Conservation (phyloP, 2,888 invertebrate species). For the Heliconius ismenius region DNA sequence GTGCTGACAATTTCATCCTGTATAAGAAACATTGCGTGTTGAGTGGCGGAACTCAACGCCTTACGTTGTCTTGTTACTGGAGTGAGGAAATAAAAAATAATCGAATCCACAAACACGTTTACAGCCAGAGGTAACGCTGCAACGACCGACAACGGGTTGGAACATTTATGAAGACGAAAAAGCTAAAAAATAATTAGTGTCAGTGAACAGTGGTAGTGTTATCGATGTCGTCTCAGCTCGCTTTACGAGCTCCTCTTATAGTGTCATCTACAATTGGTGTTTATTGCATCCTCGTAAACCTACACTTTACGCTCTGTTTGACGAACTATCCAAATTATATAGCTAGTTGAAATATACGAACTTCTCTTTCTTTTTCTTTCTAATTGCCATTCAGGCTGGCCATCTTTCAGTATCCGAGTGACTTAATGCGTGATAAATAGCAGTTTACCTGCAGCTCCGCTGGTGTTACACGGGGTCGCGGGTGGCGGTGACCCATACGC, state of each 20-base stretch:
- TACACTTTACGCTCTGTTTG: conserved; percentile 26
- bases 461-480: too few species aligned
- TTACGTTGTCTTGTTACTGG: background rate
- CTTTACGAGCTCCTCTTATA: conserved; percentile 45
- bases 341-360: background rate
- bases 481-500: too few species aligned
- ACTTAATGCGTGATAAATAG: too few species aligned
- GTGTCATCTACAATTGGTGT: conserved; percentile 48
- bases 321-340: conserved; percentile 19
- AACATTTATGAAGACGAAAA: background rate
- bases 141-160: background rate
- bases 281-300: conserved; percentile 45
- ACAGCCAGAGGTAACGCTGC: background rate
- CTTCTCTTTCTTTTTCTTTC: background rate
- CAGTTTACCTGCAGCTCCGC: too few species aligned
- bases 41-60: too few species aligned
- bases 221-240: conserved; percentile 36
- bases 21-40: too few species aligned
- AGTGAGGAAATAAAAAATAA: background rate
- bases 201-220: conserved; percentile 38
- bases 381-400: too few species aligned
- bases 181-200: conserved; percentile 1
- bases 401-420: too few species aligned
- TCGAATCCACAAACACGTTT: background rate
- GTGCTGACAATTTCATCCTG: too few species aligned